Evolutionary conservation across 2,888 invertebrate species (phyloP), one percentile per base, ranked within the genome.

Genomic region (Dusona sp.): DNA sequence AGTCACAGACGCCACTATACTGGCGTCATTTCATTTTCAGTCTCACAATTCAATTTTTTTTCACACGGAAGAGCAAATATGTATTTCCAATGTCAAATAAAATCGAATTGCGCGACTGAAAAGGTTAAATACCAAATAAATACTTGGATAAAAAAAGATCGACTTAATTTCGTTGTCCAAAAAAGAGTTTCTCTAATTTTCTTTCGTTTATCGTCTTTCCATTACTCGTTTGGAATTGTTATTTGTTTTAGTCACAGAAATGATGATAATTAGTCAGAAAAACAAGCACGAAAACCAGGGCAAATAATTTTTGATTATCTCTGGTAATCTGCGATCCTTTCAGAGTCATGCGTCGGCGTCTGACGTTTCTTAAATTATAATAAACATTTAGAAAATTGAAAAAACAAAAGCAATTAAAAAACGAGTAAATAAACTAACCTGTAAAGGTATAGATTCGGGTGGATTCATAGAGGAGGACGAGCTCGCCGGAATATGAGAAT

Each of bases 371-470:
- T 48, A 13, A 29, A 13, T 54, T 57, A 38, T n/a, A 0, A 11
- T 77, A 22, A 36, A 72, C 33, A 33, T 54, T 73, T 42, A 13
- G 4, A 25, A 74, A 48, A 3, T 29, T 7, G 11, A 13, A 11
- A 42, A 48, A 70, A 70, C 7, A 70, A 6, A 16, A 25, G n/a
- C n/a, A n/a, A n/a, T n/a, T n/a, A n/a, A n/a, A 16, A 25, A 22
- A 16, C 0, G 57, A 42, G 3, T 38, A 16, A 25, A 64, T 80
- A n/a, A 84, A 93, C 93, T 94, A 93, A 96, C 96, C 96, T 96
- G 96, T 93, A 96, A 90, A 22, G 96, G 95, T 91, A 96, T 96
- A 68, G 95, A 95, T 93, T 96, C 96, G 68, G 95, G 95, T 57
- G 95, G 95, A 88, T 95, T 94, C 57, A 74, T 84, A 82, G 95